Percentiles rank a stretch among this genome's conserved stretches.
Evolutionary conservation across 2,888 invertebrate species (phyloP).

Genomic region (Mesorhabditis spiculigera): DNA sequence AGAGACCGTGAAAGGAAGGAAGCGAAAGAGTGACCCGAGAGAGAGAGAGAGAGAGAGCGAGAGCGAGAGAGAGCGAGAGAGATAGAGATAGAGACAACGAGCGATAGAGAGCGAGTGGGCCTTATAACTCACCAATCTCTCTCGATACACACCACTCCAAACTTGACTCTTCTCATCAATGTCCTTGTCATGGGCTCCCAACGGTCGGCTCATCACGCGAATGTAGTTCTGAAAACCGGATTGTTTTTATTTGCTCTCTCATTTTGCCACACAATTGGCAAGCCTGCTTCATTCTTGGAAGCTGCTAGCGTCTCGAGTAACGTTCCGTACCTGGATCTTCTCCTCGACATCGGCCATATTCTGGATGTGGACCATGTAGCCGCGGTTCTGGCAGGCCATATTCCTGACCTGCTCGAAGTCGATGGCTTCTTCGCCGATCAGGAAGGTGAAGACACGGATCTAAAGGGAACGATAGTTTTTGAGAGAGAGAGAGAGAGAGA

Average conservation of each 20-base stretch:
- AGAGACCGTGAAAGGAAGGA: no score
- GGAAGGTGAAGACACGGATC: constrained; percentile 92
- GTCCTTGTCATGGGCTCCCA: constrained; percentile 75
- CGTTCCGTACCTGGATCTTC: constrained; percentile 79
- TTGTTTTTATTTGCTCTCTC: neutral
- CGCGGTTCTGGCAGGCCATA: constrained; percentile 98
- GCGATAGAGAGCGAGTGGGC: no score
- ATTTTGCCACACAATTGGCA: neutral
- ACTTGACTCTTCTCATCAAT: constrained; percentile 75
- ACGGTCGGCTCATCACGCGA: constrained; percentile 89
- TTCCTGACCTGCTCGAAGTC: constrained; percentile 77
- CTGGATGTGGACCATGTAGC: constrained; percentile 82
- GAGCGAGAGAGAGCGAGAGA: no score
- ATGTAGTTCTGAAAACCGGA: constrained; percentile 76
- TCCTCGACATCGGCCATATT: constrained; percentile 95
- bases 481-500: no score
- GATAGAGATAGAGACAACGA: no score
- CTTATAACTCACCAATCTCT: constrained; percentile 46
- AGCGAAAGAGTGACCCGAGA: no score
- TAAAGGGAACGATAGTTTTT: constrained; percentile 63
- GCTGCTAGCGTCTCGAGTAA: no score
- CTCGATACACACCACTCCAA: constrained; percentile 75
- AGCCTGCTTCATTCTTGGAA: no score
- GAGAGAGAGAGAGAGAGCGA: no score
- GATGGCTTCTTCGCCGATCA: constrained; percentile 88